These are phyloP conservation scores for Romanogobio albipinnatus DNA, from an alignment of 2,113 vertebrate genomes.

Conservation along the genomic window DNA sequence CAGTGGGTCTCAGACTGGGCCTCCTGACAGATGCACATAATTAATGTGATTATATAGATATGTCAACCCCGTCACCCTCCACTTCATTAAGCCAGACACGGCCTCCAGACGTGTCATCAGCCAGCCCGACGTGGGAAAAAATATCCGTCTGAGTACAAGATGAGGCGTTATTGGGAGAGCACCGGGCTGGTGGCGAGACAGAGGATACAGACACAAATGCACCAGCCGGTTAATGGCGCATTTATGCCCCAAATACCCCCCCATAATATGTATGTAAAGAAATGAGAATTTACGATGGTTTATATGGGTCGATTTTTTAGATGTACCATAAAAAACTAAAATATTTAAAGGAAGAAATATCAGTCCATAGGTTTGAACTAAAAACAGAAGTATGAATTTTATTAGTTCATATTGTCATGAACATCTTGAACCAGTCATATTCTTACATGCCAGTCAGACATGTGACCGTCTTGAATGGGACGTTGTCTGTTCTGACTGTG, in stretches of 20 bases:
- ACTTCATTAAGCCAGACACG: conserved; percentile 60
- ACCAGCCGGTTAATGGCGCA: neutral
- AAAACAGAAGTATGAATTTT: neutral
- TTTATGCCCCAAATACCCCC: neutral
- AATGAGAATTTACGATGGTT: neutral
- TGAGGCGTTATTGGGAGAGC: neutral
- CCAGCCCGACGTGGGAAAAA: conserved; percentile 36
- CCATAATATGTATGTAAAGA: neutral
- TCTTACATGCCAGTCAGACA: conserved; percentile 13
- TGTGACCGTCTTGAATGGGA: neutral
- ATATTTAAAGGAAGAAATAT: neutral
- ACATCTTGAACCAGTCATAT: conserved; percentile 22
- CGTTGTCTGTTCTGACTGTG: conserved; percentile 50
- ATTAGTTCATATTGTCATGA: neutral
- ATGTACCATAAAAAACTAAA: neutral
- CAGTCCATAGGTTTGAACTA: neutral
- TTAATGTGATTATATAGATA: conserved; percentile 71
- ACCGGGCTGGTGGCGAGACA: neutral
- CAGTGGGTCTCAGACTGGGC: conserved; percentile 52
- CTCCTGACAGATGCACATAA: conserved; percentile 68
- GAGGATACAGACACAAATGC: neutral
- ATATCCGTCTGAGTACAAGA: conserved; percentile 5
- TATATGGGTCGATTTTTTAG: neutral
- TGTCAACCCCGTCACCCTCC: conserved; percentile 66
- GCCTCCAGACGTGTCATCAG: conserved; percentile 45